phyloP scores from a whole-genome alignment of 1,140 invertebrate species.

The Prorops nasuta region DNA sequence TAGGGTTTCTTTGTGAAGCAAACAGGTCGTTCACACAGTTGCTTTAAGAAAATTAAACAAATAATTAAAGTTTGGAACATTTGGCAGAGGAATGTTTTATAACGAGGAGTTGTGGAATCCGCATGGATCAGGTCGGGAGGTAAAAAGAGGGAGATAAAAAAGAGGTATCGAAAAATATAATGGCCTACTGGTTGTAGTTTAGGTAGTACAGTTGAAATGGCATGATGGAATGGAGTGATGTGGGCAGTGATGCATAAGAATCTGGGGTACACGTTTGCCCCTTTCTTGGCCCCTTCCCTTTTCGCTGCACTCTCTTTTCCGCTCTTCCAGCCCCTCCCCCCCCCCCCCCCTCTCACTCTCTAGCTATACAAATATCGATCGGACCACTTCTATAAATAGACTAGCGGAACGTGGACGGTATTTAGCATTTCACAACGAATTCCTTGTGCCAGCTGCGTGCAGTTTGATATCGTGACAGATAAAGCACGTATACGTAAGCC shows the following conservation, averaged over 20 bases:
- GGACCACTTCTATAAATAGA: conserved; percentile 38
- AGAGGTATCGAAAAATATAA: no score
- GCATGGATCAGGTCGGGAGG: not conserved
- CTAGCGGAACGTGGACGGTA: conserved; percentile 25
- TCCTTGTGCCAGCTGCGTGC: conserved; percentile 17
- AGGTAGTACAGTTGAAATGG: conserved; percentile 16
- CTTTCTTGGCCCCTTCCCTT: not conserved
- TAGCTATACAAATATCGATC: conserved; percentile 35
- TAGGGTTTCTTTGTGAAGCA: no score
- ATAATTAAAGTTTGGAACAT: no score
- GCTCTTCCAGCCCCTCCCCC: not conserved
- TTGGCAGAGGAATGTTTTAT: no score
- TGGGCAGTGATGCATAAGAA: conserved; percentile 26
- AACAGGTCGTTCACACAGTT: no score
- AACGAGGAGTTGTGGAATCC: conserved; percentile 2
- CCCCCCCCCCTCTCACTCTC: conserved; percentile 4
- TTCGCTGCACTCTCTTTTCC: not conserved
- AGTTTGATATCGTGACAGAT: no score
- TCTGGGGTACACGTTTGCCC: not conserved
- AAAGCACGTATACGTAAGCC: no score
- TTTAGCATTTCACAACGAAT: conserved; percentile 40
- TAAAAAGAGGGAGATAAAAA: no score
- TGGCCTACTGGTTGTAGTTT: no score
- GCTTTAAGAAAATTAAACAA: no score
- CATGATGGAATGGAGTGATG: conserved; percentile 31